Percentiles rank a stretch among this genome's conserved stretches.
These are phyloP conservation scores for Eurois occulta DNA, from an alignment of 2,888 invertebrate species.

Conservation along the genomic window DNA sequence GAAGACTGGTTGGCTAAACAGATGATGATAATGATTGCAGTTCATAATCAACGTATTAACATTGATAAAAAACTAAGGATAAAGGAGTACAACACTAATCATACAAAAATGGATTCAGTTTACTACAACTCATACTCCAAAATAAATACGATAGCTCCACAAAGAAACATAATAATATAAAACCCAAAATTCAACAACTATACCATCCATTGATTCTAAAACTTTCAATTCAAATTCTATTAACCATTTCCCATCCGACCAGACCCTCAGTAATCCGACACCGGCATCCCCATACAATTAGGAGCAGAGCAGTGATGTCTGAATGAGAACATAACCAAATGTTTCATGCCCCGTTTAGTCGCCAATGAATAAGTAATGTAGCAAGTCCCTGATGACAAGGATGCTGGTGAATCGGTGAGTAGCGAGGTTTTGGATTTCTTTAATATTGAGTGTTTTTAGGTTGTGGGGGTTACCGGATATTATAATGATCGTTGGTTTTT, in stretches of 20 bases:
- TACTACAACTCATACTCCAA: not conserved
- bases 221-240: constrained; percentile 66
- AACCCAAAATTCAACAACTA: not conserved
- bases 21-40: not conserved
- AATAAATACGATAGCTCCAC: not conserved
- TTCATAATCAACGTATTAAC: not conserved
- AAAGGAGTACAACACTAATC: not conserved
- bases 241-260: constrained; percentile 68
- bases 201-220: constrained; percentile 35
- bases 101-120: not conserved
- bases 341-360: constrained; percentile 75
- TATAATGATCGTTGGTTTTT: constrained; percentile 1
- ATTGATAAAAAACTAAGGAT: not conserved
- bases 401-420: constrained; percentile 38
- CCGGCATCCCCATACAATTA: constrained; percentile 82
- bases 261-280: constrained; percentile 78
- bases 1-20: too few relatives aligned
- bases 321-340: constrained; percentile 85
- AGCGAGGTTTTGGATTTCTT: constrained; percentile 64
- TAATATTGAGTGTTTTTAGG: constrained; percentile 32
- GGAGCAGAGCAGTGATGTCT: constrained; percentile 72
- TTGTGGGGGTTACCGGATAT: constrained; percentile 12
- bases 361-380: constrained; percentile 71
- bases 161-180: constrained; percentile 6
- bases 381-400: constrained; percentile 57